A percentile compares a stretch with the other conserved stretches of the same genome.
Conservation (phyloP, 2,797 vertebrate species). For the Salmo trutta region DNA sequence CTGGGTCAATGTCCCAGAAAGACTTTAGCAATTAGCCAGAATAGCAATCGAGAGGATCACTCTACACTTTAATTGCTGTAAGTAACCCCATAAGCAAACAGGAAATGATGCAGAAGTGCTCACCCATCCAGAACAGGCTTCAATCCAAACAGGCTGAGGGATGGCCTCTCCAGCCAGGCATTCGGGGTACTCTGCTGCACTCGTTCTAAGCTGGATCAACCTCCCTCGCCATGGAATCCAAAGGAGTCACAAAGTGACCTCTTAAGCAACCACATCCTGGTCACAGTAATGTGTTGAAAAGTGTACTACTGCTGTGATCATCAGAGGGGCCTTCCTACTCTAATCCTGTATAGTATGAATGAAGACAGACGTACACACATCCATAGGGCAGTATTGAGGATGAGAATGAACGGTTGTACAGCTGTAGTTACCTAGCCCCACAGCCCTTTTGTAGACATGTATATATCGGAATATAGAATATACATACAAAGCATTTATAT, state of each 20-base stretch:
- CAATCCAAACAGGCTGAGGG: background rate
- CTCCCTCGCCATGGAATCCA: background rate
- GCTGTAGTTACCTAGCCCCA: background rate
- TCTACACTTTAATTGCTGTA: background rate
- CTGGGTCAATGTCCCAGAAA: conserved; percentile 6
- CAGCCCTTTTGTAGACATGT: conserved; percentile 23
- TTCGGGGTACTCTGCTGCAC: background rate
- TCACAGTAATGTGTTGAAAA: background rate
- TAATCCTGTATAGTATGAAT: background rate
- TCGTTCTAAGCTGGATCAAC: conserved; percentile 14
- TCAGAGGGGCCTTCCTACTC: background rate
- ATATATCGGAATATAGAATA: conserved; percentile 7
- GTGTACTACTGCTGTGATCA: background rate
- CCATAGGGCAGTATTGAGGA: conserved; percentile 14
- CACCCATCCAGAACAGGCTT: background rate
- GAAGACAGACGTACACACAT: conserved; percentile 3
- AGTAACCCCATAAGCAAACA: background rate
- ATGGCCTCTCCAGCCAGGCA: background rate
- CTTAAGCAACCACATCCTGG: background rate
- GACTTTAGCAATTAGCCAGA: background rate
- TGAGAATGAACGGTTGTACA: conserved; percentile 18
- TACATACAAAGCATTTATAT: conserved; percentile 19
- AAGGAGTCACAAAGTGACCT: background rate
- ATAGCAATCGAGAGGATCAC: background rate
- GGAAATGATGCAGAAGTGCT: background rate